phyloP scores from a whole-genome alignment of 2,888 invertebrate genomes.

The Drosophila nr. medialis region DNA sequence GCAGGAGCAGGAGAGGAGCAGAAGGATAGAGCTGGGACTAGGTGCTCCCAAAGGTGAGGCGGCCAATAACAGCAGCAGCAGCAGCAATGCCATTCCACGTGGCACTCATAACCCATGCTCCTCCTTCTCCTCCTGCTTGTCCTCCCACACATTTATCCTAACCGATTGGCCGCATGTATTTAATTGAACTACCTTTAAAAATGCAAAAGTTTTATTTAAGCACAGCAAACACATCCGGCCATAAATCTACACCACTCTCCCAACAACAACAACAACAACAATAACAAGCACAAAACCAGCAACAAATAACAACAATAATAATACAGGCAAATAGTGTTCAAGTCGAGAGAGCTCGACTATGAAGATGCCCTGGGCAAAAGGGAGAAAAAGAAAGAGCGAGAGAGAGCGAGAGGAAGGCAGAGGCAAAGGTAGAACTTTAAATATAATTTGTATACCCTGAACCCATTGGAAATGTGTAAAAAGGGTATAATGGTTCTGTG shows the following conservation, averaged over 20 bases:
- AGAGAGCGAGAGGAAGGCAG: not conserved
- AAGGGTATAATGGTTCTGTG: not conserved
- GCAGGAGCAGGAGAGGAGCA: conserved; percentile 6
- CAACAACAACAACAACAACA: conserved; percentile 3
- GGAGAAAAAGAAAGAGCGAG: not conserved
- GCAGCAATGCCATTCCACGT: conserved; percentile 22
- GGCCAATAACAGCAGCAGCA: conserved; percentile 8
- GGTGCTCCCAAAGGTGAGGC: conserved; percentile 14
- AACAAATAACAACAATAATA: conserved; percentile 20
- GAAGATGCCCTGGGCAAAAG: not conserved
- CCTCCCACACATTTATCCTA: too few species aligned
- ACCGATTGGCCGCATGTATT: conserved; percentile 24
- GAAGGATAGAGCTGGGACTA: not conserved
- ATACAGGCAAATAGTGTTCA: conserved; percentile 5
- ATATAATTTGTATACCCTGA: not conserved
- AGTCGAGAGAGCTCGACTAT: not conserved
- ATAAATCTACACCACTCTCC: conserved; percentile 28
- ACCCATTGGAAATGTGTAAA: not conserved
- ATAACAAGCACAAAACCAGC: not conserved
- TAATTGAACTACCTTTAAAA: conserved; percentile 25
- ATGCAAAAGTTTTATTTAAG: conserved; percentile 25
- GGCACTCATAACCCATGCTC: conserved; percentile 4
- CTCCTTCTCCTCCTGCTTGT: not conserved
- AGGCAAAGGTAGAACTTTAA: not conserved
- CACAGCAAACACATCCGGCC: conserved; percentile 7